Evolutionary conservation across 92 coral and sea anemone genomes (phyloP), one percentile per base, ranked within the genome.

Genomic region (Hydrozoanthus gracilis): DNA sequence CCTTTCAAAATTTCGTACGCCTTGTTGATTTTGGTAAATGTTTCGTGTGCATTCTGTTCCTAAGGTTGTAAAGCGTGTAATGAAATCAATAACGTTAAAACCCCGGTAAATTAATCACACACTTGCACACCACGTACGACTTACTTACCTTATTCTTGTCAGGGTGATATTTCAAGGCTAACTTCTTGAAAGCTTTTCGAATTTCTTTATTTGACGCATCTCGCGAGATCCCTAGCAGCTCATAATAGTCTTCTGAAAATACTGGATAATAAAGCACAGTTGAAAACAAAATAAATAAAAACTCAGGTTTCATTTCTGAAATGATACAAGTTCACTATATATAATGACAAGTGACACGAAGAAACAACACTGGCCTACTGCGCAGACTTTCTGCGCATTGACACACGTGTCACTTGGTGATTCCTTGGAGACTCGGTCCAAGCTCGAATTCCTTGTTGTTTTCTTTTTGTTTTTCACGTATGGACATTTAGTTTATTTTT

Each of bases 1-100:
- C 99, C 99, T 96, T 96, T 96, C 45, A 96, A 89, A 18, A 96
- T 96, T 73, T 96, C 99, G 83, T 96, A 96, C 1, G 99, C 99
- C 73, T 93, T 95, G 73, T 89, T 96, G 64, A 96, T 87, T 83
- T 83, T 80, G 82, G 94, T 90, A 74, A 96, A 96, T 47, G 86
- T 92, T 64, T 96, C 99, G 48, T 96, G 99, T n/a, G 99, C 99
- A 20, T 88, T 90, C 7, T 95, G 94, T 69, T 90, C 99, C 79
- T 96, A 62, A 65, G 50, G 69, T 71, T 12, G 47, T 82, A 50
- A 79, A 45, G 45, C 67, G 52, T n/a, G 56, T 61, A 64, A 16
- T 45, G n/a, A 11, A 16, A 65, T 64, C 47, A 49, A 46, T 76
- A 50, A 74, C 62, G 61, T 77, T 78, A 51, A 58, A 60, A 51